These are phyloP conservation scores for Sphaerophoria taeniata DNA, from an alignment of 2,888 invertebrate species.

Conservation along the genomic window DNA sequence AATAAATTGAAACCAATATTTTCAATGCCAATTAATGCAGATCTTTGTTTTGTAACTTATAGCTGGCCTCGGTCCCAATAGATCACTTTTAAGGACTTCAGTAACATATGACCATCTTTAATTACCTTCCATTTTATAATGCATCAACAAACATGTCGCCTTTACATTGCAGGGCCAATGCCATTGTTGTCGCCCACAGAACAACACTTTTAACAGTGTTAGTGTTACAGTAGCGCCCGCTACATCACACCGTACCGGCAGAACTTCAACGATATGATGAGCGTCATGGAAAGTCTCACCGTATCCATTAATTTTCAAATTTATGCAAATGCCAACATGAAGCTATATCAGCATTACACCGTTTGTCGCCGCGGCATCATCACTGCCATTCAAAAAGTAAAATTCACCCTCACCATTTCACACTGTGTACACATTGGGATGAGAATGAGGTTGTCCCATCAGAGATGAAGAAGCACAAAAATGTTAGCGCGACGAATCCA, in stretches of 20 bases:
- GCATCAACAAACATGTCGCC: too few relatives aligned
- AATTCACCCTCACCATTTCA: conserved; percentile 5
- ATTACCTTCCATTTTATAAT: too few relatives aligned
- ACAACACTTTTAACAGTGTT: too few relatives aligned
- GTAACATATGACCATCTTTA: too few relatives aligned
- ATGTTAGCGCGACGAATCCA: conserved; percentile 56
- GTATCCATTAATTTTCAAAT: conserved; percentile 61
- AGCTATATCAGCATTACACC: conserved; percentile 59
- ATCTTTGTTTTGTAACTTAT: too few relatives aligned
- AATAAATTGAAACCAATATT: too few relatives aligned
- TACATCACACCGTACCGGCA: conserved; percentile 4
- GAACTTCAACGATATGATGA: conserved; percentile 47
- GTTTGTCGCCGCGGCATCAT: conserved; percentile 3
- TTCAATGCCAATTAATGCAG: too few relatives aligned
- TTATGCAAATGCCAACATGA: conserved; percentile 71
- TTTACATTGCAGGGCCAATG: too few relatives aligned
- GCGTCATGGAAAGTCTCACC: conserved; percentile 44
- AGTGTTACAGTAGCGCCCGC: too few relatives aligned
- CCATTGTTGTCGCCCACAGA: too few relatives aligned
- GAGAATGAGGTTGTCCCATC: not conserved
- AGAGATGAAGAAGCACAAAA: conserved; percentile 40
- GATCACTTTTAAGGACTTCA: too few relatives aligned
- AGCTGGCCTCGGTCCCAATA: too few relatives aligned
- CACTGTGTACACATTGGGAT: not conserved
- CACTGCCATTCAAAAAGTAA: not conserved